Conservation (phyloP, 2,888 invertebrate species). For the Trissolcus brochymenae region DNA sequence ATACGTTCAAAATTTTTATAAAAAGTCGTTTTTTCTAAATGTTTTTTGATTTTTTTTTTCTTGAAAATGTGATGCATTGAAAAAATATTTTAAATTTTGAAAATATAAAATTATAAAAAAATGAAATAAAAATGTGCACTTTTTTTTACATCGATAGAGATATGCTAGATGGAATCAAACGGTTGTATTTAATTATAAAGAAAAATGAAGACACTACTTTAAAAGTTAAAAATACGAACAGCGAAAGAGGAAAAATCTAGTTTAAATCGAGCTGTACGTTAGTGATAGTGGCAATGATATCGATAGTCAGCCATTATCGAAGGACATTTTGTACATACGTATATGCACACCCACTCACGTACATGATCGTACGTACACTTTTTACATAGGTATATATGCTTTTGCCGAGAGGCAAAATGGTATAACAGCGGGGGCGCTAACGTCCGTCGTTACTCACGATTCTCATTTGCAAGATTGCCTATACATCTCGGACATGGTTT, state of each 20-base stretch:
- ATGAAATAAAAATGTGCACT: too few relatives aligned
- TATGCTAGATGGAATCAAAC: neutral
- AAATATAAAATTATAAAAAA: too few relatives aligned
- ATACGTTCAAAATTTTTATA: too few relatives aligned
- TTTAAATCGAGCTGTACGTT: slow-evolving; percentile 51
- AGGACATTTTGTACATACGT: slow-evolving; percentile 62
- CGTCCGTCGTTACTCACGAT: slow-evolving; percentile 74
- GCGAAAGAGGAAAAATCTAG: slow-evolving; percentile 44
- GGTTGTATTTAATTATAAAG: slow-evolving; percentile 27
- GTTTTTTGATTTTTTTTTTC: too few relatives aligned
- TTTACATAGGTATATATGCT: slow-evolving; percentile 56
- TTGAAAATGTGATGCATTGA: too few relatives aligned
- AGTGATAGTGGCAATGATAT: slow-evolving; percentile 59
- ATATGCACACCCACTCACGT: slow-evolving; percentile 53
- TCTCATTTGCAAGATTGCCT: slow-evolving; percentile 76
- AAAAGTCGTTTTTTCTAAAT: too few relatives aligned
- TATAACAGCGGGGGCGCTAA: slow-evolving; percentile 68
- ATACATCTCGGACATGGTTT: slow-evolving; percentile 71
- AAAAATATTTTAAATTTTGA: too few relatives aligned
- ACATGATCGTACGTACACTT: slow-evolving; percentile 58
- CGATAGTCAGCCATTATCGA: slow-evolving; percentile 65
- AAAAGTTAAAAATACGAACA: slow-evolving; percentile 42
- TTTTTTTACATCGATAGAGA: neutral
- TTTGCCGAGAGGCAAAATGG: slow-evolving; percentile 56
- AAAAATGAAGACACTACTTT: slow-evolving; percentile 38